These are phyloP conservation scores for Calliphora vicina DNA, from an alignment of 1,140 invertebrate species.

Conservation along the genomic window DNA sequence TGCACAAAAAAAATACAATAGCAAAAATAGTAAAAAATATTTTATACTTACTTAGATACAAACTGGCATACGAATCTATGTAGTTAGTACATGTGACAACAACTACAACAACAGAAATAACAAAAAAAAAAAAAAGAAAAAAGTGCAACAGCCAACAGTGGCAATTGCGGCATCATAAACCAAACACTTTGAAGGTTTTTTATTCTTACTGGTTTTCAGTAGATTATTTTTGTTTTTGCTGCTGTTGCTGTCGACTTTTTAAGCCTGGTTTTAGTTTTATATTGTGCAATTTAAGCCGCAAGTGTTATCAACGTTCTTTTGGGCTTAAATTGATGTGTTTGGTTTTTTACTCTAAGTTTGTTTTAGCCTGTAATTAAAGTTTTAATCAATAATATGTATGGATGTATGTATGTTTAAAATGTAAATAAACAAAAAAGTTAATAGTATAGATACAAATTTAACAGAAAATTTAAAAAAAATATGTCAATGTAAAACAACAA, in stretches of 20 bases:
- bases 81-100: too few species aligned
- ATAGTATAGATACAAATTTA: background rate
- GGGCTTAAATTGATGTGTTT: background rate
- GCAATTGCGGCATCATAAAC: conserved; percentile 30
- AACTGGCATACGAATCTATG: too few species aligned
- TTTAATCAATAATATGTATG: too few species aligned
- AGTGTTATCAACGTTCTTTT: conserved; percentile 11
- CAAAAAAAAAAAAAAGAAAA: conserved; percentile 16
- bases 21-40: conserved; percentile 6
- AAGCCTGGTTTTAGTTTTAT: background rate
- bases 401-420: background rate
- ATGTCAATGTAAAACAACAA: background rate
- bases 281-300: conserved; percentile 17
- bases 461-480: background rate
- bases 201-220: background rate
- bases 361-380: too few species aligned
- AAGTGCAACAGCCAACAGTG: conserved; percentile 19
- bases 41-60: too few species aligned
- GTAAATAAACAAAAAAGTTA: background rate
- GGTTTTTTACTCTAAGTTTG: background rate
- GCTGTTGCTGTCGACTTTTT: background rate
- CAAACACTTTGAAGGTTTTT: conserved; percentile 26
- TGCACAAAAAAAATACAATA: conserved; percentile 7
- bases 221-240: conserved; percentile 1
- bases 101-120: conserved; percentile 17